Evolutionary conservation across 2,113 vertebrate genomes (phyloP), one percentile per base, ranked within the genome.

Genomic region (Hemiprocne comata): DNA sequence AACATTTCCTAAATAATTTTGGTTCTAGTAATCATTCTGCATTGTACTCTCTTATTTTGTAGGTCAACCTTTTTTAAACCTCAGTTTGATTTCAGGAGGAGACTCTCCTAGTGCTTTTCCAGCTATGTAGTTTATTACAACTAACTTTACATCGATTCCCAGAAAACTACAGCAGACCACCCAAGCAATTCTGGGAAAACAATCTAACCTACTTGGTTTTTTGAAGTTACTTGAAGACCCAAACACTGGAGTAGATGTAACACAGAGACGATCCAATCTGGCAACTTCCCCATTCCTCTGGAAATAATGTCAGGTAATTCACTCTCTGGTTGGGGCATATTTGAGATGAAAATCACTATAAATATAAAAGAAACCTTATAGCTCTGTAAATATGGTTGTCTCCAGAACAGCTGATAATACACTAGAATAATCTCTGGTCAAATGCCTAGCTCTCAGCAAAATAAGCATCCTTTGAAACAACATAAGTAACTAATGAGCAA

Each of bases 41-140:
- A 31, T 46, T 67, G 5, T 24, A 13, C 3, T n/a, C 1, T 11
- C 5, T 26, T n/a, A n/a, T 65, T 77, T 61, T 1, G 0, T 40
- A 10, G 5, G 3, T 15, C 60, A 51, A 46, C 6, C 4, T 44
- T 58, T 4, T 44, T 55, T 46, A 70, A 81, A 70, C 13, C 44
- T 10, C 16, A 38, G 2, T 57, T 78, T 16, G 4, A 33, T 31
- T 58, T 54, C 69, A 13, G 11, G 24, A 70, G 11, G 4, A 42
- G 5, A 23, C 28, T 6, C 4, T 85, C 6, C 7, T 21, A 46
- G 51, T 51, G 9, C 4, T 61, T 0, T n/a, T 1, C 1, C 13
- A 5, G 7, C 44, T 40, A 19, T 7, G 26, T 19, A 36, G 8
- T 31, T 61, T 26, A 6, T 57, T 82, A 12, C 17, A 54, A 23